phyloP scores from a whole-genome alignment of 2,888 invertebrate species.

The Tetragonula carbonaria region DNA sequence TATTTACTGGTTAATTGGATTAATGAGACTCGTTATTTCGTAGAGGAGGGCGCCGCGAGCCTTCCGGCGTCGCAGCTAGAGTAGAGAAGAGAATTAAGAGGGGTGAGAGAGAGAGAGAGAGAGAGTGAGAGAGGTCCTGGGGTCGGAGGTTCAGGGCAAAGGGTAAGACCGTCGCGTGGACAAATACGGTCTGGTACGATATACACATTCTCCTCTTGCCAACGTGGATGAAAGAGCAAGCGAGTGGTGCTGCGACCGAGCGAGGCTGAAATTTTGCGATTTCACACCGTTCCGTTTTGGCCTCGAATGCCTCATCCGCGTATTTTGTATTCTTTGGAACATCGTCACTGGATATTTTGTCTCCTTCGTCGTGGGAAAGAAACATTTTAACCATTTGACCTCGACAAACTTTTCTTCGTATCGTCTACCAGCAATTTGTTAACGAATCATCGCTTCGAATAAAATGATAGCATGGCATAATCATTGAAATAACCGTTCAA shows the following conservation, averaged over 20 bases:
- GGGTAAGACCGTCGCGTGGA: constrained; percentile 72
- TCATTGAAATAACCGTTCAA: too few relatives aligned
- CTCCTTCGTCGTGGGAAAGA: too few relatives aligned
- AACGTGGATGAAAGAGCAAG: neutral
- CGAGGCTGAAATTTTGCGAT: neutral
- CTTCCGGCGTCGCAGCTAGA: constrained; percentile 52
- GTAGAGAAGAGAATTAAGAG: constrained; percentile 64
- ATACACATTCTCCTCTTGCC: constrained; percentile 24
- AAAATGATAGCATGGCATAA: too few relatives aligned
- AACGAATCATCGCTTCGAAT: too few relatives aligned
- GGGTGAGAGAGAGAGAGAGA: constrained; percentile 27
- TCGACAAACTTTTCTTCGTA: too few relatives aligned
- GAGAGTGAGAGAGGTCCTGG: constrained; percentile 41
- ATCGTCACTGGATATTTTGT: too few relatives aligned
- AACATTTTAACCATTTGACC: too few relatives aligned
- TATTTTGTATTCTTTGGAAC: too few relatives aligned
- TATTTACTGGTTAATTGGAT: constrained; percentile 85
- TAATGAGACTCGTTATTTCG: constrained; percentile 84
- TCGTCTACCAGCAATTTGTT: too few relatives aligned
- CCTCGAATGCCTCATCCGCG: too few relatives aligned
- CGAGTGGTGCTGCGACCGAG: too few relatives aligned
- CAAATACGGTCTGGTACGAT: constrained; percentile 68
- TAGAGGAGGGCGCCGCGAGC: constrained; percentile 75
- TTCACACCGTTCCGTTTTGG: too few relatives aligned
- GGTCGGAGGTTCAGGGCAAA: constrained; percentile 66